phyloP scores from a whole-genome alignment of 2,797 vertebrate species.

The Lophotriccus pileatus region DNA sequence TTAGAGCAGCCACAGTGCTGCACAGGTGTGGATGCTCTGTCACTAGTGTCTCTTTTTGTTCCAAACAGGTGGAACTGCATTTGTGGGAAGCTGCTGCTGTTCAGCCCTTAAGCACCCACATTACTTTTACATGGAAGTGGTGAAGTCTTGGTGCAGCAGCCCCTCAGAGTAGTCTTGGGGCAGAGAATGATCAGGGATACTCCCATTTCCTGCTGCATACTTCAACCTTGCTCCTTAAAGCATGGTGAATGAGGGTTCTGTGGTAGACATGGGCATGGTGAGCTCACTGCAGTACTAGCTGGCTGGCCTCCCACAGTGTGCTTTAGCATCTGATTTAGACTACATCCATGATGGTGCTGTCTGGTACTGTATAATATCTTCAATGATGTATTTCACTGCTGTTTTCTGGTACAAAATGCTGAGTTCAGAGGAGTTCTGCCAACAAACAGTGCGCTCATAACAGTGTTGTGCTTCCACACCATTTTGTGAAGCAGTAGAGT shows the following conservation, averaged over 20 bases:
- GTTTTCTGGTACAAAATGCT: background rate
- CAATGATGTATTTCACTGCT: background rate
- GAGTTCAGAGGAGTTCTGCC: background rate
- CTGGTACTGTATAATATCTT: background rate
- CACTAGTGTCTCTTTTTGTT: background rate
- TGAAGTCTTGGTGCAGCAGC: background rate
- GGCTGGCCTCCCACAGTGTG: background rate
- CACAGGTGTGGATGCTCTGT: background rate
- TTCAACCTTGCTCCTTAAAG: background rate
- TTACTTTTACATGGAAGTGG: background rate
- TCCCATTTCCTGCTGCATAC: accelerated
- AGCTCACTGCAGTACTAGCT: accelerated
- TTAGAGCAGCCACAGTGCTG: background rate
- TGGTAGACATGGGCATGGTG: accelerated
- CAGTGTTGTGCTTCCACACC: background rate
- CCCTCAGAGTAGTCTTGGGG: background rate
- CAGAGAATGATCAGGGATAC: background rate
- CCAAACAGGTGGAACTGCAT: accelerated
- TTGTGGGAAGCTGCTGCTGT: accelerated
- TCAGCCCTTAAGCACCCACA: background rate
- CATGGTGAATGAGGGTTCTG: accelerated
- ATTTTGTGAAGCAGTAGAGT: background rate
- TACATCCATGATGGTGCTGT: accelerated
- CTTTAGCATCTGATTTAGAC: background rate
- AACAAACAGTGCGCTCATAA: accelerated